Evolutionary conservation across 2,888 invertebrate species (phyloP), one percentile per base, ranked within the genome.

Genomic region (Clivina fossor): DNA sequence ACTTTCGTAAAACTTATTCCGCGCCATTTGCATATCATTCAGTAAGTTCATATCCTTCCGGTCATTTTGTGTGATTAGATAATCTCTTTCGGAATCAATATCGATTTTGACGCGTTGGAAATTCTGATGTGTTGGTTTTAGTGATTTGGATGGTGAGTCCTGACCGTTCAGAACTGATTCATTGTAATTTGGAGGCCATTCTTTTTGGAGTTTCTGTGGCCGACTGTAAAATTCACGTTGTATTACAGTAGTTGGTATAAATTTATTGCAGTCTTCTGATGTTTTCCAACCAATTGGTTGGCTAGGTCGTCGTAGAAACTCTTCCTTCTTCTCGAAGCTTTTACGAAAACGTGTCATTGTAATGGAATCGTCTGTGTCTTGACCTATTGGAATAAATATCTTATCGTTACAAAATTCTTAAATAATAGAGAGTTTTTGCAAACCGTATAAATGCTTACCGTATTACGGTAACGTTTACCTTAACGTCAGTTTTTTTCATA

Each of bases 301-400:
- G 70, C 78, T 84, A 2, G 88, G 87, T 62, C 88, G 80, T 69
- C 86, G 81, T 57, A 93, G 78, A 73, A 93, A 93, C 66, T 92
- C 92, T 71, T 93, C 92, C 72, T 93, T 93, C 69, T 92, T 90
- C 69, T 92, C 91, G 66, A 90, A 85, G 68, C 89, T 91, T 71
- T 88, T 89, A 63, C 89, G 81, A 70, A 90, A 79, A 74, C 89
- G 82, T 61, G 83, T 84, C 79, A 90, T 84, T 66, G 84, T 82
- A 40, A 84, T 78, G 56, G 85, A 85, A 72, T 87, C 86, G 70
- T 86, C 85, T 60, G 83, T 77, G 64, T 84, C 83, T 67, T 81
- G 80, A 56, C 83, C 46, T 46, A 18, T n/a, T n/a, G n/a, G n/a
- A 22, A 40, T n/a, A 35, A 13, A 35, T 35, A 13, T 13, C n/a